These are phyloP conservation scores for Drosophila arizonae DNA, from an alignment of 1,140 invertebrate genomes.

Conservation along the genomic window DNA sequence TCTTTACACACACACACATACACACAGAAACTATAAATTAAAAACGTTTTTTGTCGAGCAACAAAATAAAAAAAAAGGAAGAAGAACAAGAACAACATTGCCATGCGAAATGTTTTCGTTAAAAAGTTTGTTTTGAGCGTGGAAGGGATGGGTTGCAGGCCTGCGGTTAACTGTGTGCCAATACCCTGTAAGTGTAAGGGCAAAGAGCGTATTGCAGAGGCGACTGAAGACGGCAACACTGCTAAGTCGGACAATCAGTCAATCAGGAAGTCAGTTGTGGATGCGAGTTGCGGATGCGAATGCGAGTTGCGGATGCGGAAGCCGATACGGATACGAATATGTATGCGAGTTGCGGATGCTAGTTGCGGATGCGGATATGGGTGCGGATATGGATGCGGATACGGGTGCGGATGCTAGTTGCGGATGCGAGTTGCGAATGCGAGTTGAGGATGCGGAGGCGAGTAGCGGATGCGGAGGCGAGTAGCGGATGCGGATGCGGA, in stretches of 20 bases:
- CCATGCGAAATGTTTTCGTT: constrained; percentile 35
- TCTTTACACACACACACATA: constrained; percentile 17
- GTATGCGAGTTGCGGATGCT: no score
- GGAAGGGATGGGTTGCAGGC: background rate
- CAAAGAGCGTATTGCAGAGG: background rate
- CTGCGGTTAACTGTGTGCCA: background rate
- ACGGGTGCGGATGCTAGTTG: no score
- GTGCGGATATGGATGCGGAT: no score
- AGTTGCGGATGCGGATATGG: no score
- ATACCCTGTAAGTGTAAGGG: constrained; percentile 22
- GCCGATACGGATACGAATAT: background rate
- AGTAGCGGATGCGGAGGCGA: no score
- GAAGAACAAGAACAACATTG: constrained; percentile 21
- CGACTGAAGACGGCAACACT: background rate
- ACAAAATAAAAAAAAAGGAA: constrained; percentile 1
- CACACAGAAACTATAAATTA: constrained; percentile 60
- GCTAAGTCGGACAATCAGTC: background rate
- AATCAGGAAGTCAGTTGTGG: background rate
- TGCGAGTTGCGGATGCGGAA: constrained; percentile 9
- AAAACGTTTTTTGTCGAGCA: constrained; percentile 36
- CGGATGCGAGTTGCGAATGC: no score
- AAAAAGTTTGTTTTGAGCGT: constrained; percentile 32
- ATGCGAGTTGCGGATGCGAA: constrained; percentile 7
- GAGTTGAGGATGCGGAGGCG: no score
- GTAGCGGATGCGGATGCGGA: no score